Percentiles rank a stretch among this genome's conserved stretches.
phyloP scores from a whole-genome alignment of 2,113 vertebrate genomes.

The Tragulus kanchil region DNA sequence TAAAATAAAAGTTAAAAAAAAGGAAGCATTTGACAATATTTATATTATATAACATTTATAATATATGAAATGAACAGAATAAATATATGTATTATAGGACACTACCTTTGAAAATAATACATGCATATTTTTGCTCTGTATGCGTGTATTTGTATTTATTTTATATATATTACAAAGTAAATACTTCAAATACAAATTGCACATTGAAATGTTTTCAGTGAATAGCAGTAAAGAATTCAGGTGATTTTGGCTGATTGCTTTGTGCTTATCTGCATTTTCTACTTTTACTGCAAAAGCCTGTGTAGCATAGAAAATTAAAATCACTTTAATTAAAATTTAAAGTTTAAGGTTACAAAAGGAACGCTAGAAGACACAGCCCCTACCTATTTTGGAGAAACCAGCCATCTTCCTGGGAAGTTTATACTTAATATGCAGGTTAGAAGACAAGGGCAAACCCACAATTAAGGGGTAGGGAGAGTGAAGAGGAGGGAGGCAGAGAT shows the following conservation, averaged over 20 bases:
- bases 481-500: background rate
- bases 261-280: background rate
- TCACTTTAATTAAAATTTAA: constrained; percentile 42
- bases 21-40: background rate
- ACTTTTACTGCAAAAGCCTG: constrained; percentile 8
- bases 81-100: background rate
- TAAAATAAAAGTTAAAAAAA: too few relatives aligned
- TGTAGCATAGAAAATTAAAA: background rate
- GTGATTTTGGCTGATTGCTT: background rate
- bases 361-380: background rate
- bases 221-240: background rate
- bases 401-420: background rate
- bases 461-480: background rate
- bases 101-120: background rate
- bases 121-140: background rate
- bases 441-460: background rate
- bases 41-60: background rate
- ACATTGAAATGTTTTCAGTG: constrained; percentile 39
- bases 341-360: constrained; percentile 23
- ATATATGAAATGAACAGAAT: background rate
- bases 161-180: background rate
- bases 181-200: background rate
- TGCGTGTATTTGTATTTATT: background rate
- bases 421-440: background rate
- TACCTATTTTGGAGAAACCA: background rate